phyloP scores from a whole-genome alignment of 2,113 vertebrate genomes.

The Halichoeres trimaculatus region DNA sequence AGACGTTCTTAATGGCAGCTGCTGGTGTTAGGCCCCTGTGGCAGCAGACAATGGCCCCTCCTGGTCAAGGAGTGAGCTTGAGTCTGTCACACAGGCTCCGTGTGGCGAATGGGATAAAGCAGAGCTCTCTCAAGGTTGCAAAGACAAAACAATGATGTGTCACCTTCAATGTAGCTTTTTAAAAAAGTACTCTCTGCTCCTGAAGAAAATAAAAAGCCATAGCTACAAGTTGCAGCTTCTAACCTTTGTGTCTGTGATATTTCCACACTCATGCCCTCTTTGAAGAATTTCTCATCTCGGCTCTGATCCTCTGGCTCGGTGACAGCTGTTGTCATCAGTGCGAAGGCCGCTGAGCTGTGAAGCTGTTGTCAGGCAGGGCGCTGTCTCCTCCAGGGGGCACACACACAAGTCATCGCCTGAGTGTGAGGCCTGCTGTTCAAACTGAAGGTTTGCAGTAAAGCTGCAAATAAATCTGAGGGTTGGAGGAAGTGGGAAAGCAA shows the following conservation, averaged over 20 bases:
- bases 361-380: slow-evolving; percentile 59
- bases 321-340: slow-evolving; percentile 73
- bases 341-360: slow-evolving; percentile 65
- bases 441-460: slow-evolving; percentile 20
- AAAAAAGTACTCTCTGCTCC: slow-evolving; percentile 10
- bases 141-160: slow-evolving; percentile 28
- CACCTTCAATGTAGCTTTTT: slow-evolving; percentile 14
- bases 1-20: slow-evolving; percentile 61
- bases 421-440: slow-evolving; percentile 15
- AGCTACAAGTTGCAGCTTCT: slow-evolving; percentile 19
- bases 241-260: slow-evolving; percentile 8
- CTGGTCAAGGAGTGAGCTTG: slow-evolving; percentile 38
- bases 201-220: slow-evolving; percentile 22
- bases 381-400: slow-evolving; percentile 52
- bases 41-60: slow-evolving; percentile 59
- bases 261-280: slow-evolving; percentile 36
- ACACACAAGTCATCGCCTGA: slow-evolving; percentile 54
- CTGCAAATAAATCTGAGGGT: slow-evolving; percentile 27
- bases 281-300: slow-evolving; percentile 46
- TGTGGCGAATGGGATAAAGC: slow-evolving; percentile 50
- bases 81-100: slow-evolving; percentile 58
- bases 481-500: neutral
- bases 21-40: slow-evolving; percentile 57
- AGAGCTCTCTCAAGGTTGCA: slow-evolving; percentile 49
- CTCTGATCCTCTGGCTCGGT: slow-evolving; percentile 59